Conservation (phyloP, 2,888 invertebrate species). For the Thalpophila matura region DNA sequence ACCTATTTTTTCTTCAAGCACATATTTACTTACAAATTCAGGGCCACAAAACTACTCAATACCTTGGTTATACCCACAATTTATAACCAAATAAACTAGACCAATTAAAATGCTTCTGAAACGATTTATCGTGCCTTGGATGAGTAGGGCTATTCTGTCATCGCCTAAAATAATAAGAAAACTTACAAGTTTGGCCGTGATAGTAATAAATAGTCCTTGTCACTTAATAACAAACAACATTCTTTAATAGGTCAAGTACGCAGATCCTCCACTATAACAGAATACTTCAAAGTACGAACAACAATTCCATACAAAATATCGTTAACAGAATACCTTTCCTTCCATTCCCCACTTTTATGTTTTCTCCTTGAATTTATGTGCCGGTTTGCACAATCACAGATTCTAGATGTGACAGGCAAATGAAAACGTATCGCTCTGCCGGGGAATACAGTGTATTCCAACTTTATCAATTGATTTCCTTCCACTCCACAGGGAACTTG, state of each 20-base stretch:
- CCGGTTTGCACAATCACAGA: conserved; percentile 67
- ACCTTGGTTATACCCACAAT: too few species aligned
- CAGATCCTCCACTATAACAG: conserved; percentile 30
- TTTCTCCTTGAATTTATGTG: conserved; percentile 61
- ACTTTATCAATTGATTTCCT: conserved; percentile 83
- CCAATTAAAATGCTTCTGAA: not conserved
- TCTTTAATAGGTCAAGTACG: conserved; percentile 31
- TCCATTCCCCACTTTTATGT: conserved; percentile 48
- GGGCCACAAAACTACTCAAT: too few species aligned
- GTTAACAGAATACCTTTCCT: conserved; percentile 44
- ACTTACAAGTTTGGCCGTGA: conserved; percentile 4
- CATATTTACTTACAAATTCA: too few species aligned
- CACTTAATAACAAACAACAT: conserved; percentile 30
- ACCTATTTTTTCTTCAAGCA: too few species aligned
- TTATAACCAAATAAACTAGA: too few species aligned
- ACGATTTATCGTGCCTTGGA: not conserved
- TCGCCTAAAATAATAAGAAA: not conserved
- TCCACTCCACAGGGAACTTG: conserved; percentile 66
- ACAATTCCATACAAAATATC: conserved; percentile 34
- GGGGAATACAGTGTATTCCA: conserved; percentile 72
- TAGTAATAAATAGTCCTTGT: conserved; percentile 22
- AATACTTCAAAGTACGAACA: conserved; percentile 30
- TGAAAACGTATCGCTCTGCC: conserved; percentile 78
- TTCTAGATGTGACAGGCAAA: conserved; percentile 76
- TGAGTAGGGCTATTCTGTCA: not conserved